phyloP scores from a whole-genome alignment of 2,113 vertebrate species.

The Plecotus auritus region DNA sequence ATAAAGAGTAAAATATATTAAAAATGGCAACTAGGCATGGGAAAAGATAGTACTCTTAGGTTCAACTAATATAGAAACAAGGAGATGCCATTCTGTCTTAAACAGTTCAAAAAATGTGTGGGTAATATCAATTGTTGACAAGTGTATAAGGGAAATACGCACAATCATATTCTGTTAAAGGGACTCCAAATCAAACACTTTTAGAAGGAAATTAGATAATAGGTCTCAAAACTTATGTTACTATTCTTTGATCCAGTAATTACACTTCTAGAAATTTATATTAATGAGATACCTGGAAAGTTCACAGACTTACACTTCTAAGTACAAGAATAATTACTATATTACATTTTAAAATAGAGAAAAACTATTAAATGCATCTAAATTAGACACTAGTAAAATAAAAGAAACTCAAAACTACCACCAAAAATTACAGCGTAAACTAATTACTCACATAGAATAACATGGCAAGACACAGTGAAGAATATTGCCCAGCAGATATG shows the following conservation, averaged over 20 bases:
- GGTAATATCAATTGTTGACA: background rate
- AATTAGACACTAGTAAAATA: background rate
- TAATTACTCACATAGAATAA: background rate
- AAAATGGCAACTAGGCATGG: background rate
- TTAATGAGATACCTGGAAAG: slow-evolving; percentile 21
- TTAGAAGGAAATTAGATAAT: background rate
- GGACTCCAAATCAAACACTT: background rate
- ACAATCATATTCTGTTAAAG: background rate
- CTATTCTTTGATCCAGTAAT: background rate
- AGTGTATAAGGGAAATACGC: background rate
- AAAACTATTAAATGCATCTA: background rate
- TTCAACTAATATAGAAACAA: background rate
- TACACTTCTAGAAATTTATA: slow-evolving; percentile 4
- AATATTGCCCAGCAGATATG: background rate
- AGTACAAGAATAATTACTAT: slow-evolving; percentile 15
- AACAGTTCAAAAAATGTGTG: background rate
- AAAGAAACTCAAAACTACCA: background rate
- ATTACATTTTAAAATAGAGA: slow-evolving; percentile 28
- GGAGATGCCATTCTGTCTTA: background rate
- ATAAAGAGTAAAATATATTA: background rate
- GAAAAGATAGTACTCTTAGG: background rate
- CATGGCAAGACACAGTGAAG: background rate
- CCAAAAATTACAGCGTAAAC: background rate
- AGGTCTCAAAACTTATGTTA: background rate
- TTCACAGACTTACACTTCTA: background rate